Percentiles rank a stretch among this genome's conserved stretches.
phyloP scores from a whole-genome alignment of 2,797 vertebrate genomes.

The Pseudocheirus occidentalis region DNA sequence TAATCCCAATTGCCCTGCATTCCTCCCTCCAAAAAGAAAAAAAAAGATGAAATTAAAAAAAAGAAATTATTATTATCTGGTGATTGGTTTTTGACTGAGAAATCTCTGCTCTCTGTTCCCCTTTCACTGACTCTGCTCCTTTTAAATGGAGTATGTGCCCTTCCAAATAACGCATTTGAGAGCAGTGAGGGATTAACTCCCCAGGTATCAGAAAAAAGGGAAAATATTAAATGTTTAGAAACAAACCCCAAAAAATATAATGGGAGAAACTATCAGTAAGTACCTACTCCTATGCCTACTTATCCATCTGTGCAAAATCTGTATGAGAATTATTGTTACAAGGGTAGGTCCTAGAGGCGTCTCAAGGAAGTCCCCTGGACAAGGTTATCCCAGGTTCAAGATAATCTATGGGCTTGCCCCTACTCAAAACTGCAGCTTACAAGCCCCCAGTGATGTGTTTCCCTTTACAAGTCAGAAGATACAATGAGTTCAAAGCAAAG shows the following conservation, averaged over 20 bases:
- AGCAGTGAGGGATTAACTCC: neutral
- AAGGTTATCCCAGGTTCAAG: neutral
- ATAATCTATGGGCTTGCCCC: neutral
- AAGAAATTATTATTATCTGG: neutral
- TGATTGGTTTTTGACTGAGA: neutral
- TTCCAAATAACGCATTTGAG: neutral
- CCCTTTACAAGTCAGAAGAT: neutral
- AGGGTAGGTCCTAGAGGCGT: neutral
- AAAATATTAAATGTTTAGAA: neutral
- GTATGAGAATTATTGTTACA: neutral
- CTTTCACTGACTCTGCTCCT: neutral
- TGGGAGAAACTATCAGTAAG: neutral
- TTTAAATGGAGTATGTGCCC: neutral
- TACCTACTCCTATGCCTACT: neutral
- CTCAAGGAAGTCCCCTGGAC: neutral
- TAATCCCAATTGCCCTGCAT: too few relatives aligned
- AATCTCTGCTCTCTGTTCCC: neutral
- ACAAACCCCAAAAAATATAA: neutral
- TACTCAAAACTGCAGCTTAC: neutral
- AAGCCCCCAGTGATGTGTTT: neutral
- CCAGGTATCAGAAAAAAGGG: neutral
- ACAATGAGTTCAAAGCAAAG: neutral
- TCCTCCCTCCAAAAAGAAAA: too few relatives aligned
- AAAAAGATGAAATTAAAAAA: too few relatives aligned
- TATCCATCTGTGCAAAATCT: neutral